A percentile compares a stretch with the other conserved stretches of the same genome.
phyloP scores from a whole-genome alignment of 1,140 invertebrate species.

The Aphaenogaster rudis region DNA sequence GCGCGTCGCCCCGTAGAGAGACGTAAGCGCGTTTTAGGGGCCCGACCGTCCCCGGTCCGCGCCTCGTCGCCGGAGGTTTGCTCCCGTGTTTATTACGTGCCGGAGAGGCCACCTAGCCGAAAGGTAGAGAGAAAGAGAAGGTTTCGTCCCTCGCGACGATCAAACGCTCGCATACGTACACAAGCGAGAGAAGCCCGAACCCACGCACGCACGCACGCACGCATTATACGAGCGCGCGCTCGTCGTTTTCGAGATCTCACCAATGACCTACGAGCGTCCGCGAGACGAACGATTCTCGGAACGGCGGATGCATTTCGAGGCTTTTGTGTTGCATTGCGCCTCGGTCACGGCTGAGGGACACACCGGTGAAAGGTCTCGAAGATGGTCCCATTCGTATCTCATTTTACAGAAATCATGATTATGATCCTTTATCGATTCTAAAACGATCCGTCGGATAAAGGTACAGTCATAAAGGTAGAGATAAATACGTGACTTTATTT shows the following conservation, averaged over 20 bases:
- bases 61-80: conserved; percentile 10
- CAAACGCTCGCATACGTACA: conserved; percentile 39
- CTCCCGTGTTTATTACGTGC: conserved; percentile 70
- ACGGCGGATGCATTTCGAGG: conserved; percentile 71
- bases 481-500: not conserved
- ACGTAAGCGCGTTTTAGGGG: not conserved
- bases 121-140: conserved; percentile 17
- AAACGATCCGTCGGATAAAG: not conserved
- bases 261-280: conserved; percentile 55
- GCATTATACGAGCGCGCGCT: conserved; percentile 36
- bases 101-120: conserved; percentile 23
- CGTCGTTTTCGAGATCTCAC: conserved; percentile 70
- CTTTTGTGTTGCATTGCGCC: conserved; percentile 65
- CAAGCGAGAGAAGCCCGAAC: not conserved
- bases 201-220: conserved; percentile 19
- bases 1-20: not conserved
- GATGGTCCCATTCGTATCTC: conserved; percentile 1
- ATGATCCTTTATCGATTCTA: not conserved
- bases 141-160: conserved; percentile 47
- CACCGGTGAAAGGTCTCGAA: conserved; percentile 16
- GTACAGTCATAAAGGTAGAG: not conserved
- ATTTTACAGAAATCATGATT: conserved; percentile 16
- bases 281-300: conserved; percentile 71
- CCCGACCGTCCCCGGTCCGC: not conserved
- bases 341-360: conserved; percentile 22